Conservation (phyloP, 2,113 vertebrate species). For the Symphodus melops region DNA sequence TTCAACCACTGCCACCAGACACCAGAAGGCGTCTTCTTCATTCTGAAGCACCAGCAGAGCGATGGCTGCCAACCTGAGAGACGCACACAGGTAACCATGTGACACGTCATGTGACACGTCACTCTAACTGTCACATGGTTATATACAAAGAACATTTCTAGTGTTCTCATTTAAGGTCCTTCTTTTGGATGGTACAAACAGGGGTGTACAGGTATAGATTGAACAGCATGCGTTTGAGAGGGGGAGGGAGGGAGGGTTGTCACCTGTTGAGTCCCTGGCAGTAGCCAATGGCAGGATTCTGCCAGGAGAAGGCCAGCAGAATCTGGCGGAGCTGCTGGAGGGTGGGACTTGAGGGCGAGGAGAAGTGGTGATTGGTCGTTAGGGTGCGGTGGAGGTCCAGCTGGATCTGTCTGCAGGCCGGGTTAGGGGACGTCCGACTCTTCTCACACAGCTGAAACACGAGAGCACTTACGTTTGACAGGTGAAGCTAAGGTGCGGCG, state of each 20-base stretch:
- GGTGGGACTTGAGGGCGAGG: constrained; percentile 86
- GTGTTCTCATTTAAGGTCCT: neutral
- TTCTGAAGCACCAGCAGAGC: constrained; percentile 90
- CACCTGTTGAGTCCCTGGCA: constrained; percentile 97
- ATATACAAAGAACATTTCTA: neutral
- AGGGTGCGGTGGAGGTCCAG: constrained; percentile 95
- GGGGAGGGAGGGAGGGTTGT: too few species aligned
- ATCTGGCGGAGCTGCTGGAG: constrained; percentile 89
- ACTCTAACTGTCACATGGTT: neutral
- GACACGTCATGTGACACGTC: neutral
- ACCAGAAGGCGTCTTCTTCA: constrained; percentile 96
- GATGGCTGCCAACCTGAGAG: constrained; percentile 89
- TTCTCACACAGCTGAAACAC: constrained; percentile 81
- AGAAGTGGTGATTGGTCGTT: constrained; percentile 92
- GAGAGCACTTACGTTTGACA: neutral
- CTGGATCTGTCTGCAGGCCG: constrained; percentile 92
- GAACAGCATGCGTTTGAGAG: too few species aligned
- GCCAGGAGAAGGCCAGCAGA: constrained; percentile 94
- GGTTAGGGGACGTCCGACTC: constrained; percentile 81
- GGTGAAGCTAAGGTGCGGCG: too few species aligned
- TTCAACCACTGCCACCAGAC: constrained; percentile 91
- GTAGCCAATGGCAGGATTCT: constrained; percentile 93
- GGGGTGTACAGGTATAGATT: too few species aligned
- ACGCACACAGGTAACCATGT: neutral
- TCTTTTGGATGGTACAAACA: neutral